Conservation (phyloP, 2,113 vertebrate species). For the Addax nasomaculatus region DNA sequence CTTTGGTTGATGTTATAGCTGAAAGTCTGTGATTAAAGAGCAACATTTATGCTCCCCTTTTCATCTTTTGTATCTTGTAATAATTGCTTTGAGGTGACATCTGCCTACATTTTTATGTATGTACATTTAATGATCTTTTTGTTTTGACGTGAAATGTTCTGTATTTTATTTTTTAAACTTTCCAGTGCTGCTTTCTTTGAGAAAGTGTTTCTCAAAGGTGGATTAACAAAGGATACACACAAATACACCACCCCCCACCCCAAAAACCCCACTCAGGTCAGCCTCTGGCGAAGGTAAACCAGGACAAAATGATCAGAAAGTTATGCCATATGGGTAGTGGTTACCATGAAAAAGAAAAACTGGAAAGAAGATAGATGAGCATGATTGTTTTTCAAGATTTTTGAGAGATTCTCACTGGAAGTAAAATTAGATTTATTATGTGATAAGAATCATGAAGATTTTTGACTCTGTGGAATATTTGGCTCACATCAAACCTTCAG, state of each 20-base stretch:
- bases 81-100: constrained; percentile 27
- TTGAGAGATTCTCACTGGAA: neutral
- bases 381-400: neutral
- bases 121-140: neutral
- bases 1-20: constrained; percentile 65
- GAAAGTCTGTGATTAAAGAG: constrained; percentile 54
- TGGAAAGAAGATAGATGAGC: neutral
- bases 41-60: neutral
- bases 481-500: neutral
- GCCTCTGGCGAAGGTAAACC: neutral
- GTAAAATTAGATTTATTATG: neutral
- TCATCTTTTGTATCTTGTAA: neutral
- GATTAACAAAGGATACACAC: neutral
- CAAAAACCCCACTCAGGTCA: rapidly evolving
- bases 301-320: neutral
- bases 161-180: neutral
- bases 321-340: neutral
- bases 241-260: neutral
- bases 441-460: neutral
- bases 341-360: neutral
- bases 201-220: neutral
- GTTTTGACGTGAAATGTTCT: neutral
- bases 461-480: neutral
- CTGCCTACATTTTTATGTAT: neutral
- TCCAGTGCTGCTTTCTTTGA: neutral